Percentiles rank a stretch among this genome's conserved stretches.
Conservation (phyloP, 2,888 invertebrate genomes). For the Drosophila nr. perissopoda region DNA sequence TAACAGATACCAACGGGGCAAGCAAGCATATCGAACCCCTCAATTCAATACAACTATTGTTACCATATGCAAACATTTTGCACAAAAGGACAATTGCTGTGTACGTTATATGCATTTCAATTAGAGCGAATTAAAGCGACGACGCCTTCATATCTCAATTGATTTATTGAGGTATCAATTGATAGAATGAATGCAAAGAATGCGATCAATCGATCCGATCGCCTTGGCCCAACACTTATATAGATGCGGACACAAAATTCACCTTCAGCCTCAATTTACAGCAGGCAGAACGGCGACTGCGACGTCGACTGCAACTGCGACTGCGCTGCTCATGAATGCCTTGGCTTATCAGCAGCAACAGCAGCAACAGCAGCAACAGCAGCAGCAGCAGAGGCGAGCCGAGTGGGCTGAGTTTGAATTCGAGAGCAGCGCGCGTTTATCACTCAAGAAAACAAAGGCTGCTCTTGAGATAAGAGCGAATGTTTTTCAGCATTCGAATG, state of each 20-base stretch:
- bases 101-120: constrained; percentile 46
- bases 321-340: constrained; percentile 37
- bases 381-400: not conserved
- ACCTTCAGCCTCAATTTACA: constrained; percentile 74
- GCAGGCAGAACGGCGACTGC: constrained; percentile 9
- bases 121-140: constrained; percentile 25
- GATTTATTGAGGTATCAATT: constrained; percentile 74
- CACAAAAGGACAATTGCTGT: constrained; percentile 61
- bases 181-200: constrained; percentile 54
- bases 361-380: too few relatives aligned
- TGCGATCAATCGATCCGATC: constrained; percentile 32
- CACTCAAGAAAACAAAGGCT: constrained; percentile 43
- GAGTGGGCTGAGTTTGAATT: not conserved
- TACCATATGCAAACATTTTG: constrained; percentile 33
- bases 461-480: constrained; percentile 40
- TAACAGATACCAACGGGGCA: constrained; percentile 35
- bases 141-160: constrained; percentile 65
- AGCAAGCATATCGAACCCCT: constrained; percentile 21
- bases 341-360: constrained; percentile 40
- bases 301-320: constrained; percentile 16
- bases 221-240: constrained; percentile 61
- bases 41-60: constrained; percentile 12
- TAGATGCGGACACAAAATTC: constrained; percentile 50
- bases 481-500: constrained; percentile 5
- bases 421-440: constrained; percentile 41